Percentiles rank a stretch among this genome's conserved stretches.
Evolutionary conservation across 1,140 invertebrate genomes (phyloP).

Genomic region (Nasonia giraulti): DNA sequence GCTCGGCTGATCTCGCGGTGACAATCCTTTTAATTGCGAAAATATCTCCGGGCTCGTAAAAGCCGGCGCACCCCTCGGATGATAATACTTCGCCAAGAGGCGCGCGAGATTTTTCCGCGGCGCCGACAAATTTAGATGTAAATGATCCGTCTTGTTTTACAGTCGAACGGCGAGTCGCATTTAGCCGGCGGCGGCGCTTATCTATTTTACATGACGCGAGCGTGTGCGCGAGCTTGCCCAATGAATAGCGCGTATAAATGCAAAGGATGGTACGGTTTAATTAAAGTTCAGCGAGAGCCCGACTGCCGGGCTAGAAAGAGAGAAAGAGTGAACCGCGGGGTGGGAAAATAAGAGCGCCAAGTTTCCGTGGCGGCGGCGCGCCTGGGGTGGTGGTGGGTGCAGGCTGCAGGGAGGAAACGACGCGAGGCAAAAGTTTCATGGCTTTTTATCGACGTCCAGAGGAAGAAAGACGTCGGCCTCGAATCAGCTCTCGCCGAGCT

Average conservation of each 20-base stretch:
- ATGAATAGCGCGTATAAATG: slow-evolving; percentile 62
- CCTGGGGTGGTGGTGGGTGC: not conserved
- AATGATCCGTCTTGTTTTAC: slow-evolving; percentile 52
- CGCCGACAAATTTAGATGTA: slow-evolving; percentile 52
- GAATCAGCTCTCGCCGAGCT: slow-evolving; percentile 19
- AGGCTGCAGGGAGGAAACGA: not conserved
- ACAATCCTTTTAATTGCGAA: slow-evolving; percentile 29
- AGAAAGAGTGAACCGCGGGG: not conserved
- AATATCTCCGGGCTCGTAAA: slow-evolving; percentile 10
- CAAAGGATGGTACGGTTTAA: slow-evolving; percentile 60
- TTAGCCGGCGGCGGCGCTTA: slow-evolving; percentile 41
- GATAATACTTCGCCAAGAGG: not conserved
- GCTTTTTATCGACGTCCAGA: slow-evolving; percentile 48
- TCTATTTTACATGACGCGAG: slow-evolving; percentile 52
- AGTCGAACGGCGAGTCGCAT: slow-evolving; percentile 30
- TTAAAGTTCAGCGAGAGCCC: slow-evolving; percentile 57
- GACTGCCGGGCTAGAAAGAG: not conserved
- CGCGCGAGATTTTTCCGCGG: not conserved
- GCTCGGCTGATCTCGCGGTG: not conserved
- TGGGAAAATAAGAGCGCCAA: slow-evolving; percentile 34
- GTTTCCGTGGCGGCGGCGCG: slow-evolving; percentile 31
- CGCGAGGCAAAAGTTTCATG: slow-evolving; percentile 48
- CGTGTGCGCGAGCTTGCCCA: slow-evolving; percentile 45
- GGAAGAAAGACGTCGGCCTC: slow-evolving; percentile 8
- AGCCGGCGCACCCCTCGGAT: not conserved